Conservation (phyloP, 2,113 vertebrate genomes). For the Ia io region DNA sequence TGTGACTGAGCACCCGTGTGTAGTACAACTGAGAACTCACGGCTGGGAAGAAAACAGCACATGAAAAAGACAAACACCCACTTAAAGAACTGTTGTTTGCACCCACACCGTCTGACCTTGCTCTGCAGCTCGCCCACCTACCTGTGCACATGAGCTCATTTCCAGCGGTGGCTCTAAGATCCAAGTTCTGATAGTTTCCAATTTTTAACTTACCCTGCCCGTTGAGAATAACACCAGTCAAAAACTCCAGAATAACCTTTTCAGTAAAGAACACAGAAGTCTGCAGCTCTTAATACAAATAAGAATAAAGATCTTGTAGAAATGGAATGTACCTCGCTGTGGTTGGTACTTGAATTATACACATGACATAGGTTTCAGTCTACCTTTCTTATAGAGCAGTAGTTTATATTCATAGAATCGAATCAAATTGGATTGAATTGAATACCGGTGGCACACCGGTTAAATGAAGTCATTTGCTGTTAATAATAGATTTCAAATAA, state of each 20-base stretch:
- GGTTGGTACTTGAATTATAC: background rate
- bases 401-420: background rate
- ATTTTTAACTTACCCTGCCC: background rate
- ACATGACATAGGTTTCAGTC: background rate
- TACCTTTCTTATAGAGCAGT: background rate
- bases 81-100: background rate
- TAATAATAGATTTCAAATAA: background rate
- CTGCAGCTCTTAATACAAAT: background rate
- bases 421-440: background rate
- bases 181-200: background rate
- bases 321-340: background rate
- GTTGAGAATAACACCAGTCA: background rate
- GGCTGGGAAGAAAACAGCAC: conserved; percentile 14
- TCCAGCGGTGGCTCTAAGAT: background rate
- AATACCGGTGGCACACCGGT: background rate
- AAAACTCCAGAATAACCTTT: background rate
- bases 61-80: conserved; percentile 30
- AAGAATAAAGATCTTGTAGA: background rate
- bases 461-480: background rate
- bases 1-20: background rate
- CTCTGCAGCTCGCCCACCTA: background rate
- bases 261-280: background rate
- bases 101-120: conserved; percentile 15
- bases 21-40: background rate
- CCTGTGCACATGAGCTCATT: background rate